Base-by-base conservation (phyloP, 2,113 vertebrate genomes). In the Hydrolagus affinis region DNA sequence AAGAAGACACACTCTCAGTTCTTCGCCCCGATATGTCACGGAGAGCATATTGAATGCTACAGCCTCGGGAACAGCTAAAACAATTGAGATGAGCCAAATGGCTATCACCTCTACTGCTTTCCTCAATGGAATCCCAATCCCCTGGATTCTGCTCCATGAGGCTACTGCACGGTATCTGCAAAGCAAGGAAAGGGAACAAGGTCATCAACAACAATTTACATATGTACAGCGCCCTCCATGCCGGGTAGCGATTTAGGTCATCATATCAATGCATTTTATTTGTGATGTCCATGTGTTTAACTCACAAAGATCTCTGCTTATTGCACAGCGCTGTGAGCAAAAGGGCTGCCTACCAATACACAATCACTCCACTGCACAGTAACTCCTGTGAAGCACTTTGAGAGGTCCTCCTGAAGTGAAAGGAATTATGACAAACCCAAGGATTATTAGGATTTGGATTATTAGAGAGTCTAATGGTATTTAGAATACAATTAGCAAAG, bases 61-160 rank as follows among this genome's bases (percentile, higher is more conserved):
- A 1, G 92, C 95, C 89, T 97, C 96, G 0, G 96, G 96, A 56
- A 97, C 90, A 0, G 96, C 96, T 1, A 97, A 91, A 85, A 94
- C 76, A 19, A 97, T 91, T 0, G 96, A 94, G n/a, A 91, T 89
- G 0, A 91, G 88, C 96, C 96, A 97, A 88, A 97, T 97, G 56
- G 96, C 87, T 0, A 91, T 91, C 87, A 96, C 95, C 87, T 97
- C 94, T 86, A 94, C 93, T 0, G 95, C 93, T 87, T 96, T 97
- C 95, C 95, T 96, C 90, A 96, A 86, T 19, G 96, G 96, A 86
- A 97, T 95, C 2, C 96, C 96, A 76, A 96, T 96, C 21, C 96
- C 95, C 88, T 96, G 96, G 89, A 97, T 95, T 8, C 96, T 91
- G 86, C 94, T 97, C 96, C 96, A 97, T 9, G 96, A 97, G 0